These are phyloP conservation scores for Sinelater perroti DNA, from an alignment of 2,888 invertebrate genomes.

Conservation along the genomic window DNA sequence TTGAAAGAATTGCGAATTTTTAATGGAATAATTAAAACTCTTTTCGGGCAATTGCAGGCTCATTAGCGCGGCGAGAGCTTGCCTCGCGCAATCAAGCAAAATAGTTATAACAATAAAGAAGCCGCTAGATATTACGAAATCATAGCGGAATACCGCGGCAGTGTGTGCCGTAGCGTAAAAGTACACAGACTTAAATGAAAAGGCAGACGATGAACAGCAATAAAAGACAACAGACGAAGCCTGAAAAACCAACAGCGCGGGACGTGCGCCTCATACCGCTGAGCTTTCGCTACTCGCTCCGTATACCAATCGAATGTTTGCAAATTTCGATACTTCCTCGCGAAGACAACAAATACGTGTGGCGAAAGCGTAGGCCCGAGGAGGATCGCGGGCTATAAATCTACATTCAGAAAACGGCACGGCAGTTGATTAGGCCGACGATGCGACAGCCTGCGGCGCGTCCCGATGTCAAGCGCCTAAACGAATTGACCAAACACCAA, in stretches of 20 bases:
- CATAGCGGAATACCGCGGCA: constrained; percentile 32
- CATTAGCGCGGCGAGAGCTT: constrained; percentile 35
- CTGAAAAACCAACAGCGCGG: constrained; percentile 46
- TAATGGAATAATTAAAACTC: constrained; percentile 24
- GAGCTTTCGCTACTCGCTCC: constrained; percentile 35
- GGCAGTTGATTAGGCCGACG: constrained; percentile 49
- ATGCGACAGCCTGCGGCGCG: constrained; percentile 45
- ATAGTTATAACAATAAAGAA: constrained; percentile 36
- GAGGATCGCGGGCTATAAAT: constrained; percentile 33
- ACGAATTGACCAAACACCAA: constrained; percentile 60
- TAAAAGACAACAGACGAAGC: constrained; percentile 49
- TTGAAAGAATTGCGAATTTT: too few species aligned
- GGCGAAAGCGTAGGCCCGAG: not conserved
- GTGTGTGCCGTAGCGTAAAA: constrained; percentile 47
- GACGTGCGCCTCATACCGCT: constrained; percentile 45
- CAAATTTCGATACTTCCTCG: constrained; percentile 37
- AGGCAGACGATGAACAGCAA: constrained; percentile 48
- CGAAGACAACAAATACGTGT: too few species aligned
- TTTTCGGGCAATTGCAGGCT: constrained; percentile 39
- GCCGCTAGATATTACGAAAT: constrained; percentile 33
- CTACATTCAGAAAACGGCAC: constrained; percentile 49
- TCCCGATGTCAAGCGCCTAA: constrained; percentile 56
- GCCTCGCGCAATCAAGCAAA: constrained; percentile 21
- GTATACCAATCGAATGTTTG: constrained; percentile 37
- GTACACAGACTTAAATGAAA: constrained; percentile 50